A percentile compares a stretch with the other conserved stretches of the same genome.
Evolutionary conservation across 2,113 vertebrate genomes (phyloP).

Genomic region (Alligator mississippiensis): DNA sequence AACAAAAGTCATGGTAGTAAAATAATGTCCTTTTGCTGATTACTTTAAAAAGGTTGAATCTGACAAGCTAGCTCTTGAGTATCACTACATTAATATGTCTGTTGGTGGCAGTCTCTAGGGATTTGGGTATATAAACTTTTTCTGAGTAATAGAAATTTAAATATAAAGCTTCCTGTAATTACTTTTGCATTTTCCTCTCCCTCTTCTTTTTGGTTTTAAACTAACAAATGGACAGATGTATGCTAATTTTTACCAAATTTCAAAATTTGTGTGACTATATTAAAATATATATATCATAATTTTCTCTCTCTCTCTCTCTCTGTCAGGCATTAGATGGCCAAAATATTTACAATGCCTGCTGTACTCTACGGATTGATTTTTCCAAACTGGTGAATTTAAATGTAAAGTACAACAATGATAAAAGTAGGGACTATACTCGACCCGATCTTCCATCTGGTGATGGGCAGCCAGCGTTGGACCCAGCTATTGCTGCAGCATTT

Average conservation of each 20-base stretch:
- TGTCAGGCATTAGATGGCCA: conserved; percentile 95
- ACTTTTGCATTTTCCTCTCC: not conserved
- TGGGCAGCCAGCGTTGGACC: conserved; percentile 91
- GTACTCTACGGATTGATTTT: conserved; percentile 97
- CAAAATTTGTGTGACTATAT: not conserved
- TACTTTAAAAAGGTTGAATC: not conserved
- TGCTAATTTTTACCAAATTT: not conserved
- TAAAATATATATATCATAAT: too few relatives aligned
- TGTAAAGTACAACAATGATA: conserved; percentile 99
- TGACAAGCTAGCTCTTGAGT: not conserved
- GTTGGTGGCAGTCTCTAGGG: not conserved
- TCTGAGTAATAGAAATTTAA: not conserved
- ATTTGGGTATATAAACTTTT: not conserved
- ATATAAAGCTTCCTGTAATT: not conserved
- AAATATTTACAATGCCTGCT: conserved; percentile 99
- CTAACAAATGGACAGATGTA: not conserved
- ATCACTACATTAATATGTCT: not conserved
- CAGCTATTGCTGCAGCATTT: conserved; percentile 90
- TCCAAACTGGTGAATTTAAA: conserved; percentile 98
- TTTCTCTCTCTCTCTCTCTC: conserved; percentile 8
- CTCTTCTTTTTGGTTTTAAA: not conserved
- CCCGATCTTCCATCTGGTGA: conserved; percentile 95
- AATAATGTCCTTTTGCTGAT: not conserved
- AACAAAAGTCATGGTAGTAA: not conserved
- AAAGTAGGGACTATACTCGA: conserved; percentile 97